Evolutionary conservation across 1,140 invertebrate genomes (phyloP).

Genomic region (Prorops nasuta): DNA sequence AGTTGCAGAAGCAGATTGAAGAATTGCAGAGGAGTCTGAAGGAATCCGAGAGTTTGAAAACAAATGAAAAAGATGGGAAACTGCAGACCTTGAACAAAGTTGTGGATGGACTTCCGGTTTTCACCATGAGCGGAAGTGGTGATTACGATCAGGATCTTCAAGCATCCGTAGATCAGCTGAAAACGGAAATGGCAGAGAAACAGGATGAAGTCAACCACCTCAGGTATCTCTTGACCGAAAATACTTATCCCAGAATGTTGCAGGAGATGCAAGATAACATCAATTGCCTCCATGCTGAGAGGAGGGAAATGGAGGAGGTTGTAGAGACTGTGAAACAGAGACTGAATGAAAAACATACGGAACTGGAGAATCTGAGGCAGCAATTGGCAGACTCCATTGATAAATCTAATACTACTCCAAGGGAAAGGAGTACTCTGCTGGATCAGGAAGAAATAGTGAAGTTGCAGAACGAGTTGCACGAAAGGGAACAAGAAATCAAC

Average conservation of each 20-base stretch:
- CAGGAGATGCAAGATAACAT: conserved; percentile 49
- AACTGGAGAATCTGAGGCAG: conserved; percentile 26
- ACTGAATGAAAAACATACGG: conserved; percentile 16
- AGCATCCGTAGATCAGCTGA: conserved; percentile 28
- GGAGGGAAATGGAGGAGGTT: conserved; percentile 30
- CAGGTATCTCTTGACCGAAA: conserved; percentile 42
- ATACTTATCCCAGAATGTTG: conserved; percentile 42
- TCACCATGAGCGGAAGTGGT: conserved; percentile 20
- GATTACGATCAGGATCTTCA: conserved; percentile 19
- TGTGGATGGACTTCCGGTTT: conserved; percentile 24
- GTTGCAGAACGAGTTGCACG: conserved; percentile 31
- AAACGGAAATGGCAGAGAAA: conserved; percentile 33
- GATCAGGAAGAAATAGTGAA: conserved; percentile 36
- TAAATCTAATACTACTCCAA: not conserved
- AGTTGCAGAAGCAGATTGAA: not conserved
- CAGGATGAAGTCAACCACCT: conserved; percentile 47
- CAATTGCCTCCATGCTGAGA: conserved; percentile 47
- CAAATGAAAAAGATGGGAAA: not conserved
- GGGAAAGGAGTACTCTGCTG: conserved; percentile 11
- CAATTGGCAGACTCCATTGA: conserved; percentile 20
- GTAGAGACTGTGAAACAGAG: conserved; percentile 9
- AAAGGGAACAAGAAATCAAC: conserved; percentile 39
- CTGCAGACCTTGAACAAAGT: conserved; percentile 2
- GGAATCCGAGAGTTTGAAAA: not conserved
- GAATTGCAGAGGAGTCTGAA: not conserved